phyloP scores from a whole-genome alignment of 2,888 invertebrate genomes.

The Latheticus oryzae region DNA sequence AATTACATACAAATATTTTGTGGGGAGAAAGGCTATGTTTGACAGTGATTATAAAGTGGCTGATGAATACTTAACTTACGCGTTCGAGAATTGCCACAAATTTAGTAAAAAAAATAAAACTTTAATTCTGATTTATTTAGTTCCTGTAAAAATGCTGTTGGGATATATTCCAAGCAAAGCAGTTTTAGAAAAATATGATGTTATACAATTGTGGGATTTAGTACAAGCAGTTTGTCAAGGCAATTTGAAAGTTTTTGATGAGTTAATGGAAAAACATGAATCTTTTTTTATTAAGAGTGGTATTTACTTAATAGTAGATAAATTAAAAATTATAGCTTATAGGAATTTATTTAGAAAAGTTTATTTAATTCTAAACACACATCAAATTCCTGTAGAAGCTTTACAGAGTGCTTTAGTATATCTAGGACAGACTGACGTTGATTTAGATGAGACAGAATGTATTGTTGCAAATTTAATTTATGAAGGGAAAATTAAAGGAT shows the following conservation, averaged over 20 bases:
- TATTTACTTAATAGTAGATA: slow-evolving; percentile 97
- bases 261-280: slow-evolving; percentile 87
- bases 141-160: slow-evolving; percentile 96
- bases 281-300: slow-evolving; percentile 95
- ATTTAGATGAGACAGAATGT: slow-evolving; percentile 95
- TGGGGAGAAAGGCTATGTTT: slow-evolving; percentile 98
- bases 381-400: slow-evolving; percentile 89
- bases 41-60: slow-evolving; percentile 96
- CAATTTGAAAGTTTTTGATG: slow-evolving; percentile 84
- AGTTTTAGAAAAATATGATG: slow-evolving; percentile 88
- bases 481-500: slow-evolving; percentile 97
- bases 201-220: slow-evolving; percentile 91
- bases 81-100: slow-evolving; percentile 90
- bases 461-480: slow-evolving; percentile 96
- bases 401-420: slow-evolving; percentile 85
- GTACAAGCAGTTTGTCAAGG: slow-evolving; percentile 91
- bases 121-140: slow-evolving; percentile 92
- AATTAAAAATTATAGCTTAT: slow-evolving; percentile 93
- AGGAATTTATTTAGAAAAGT: slow-evolving; percentile 96
- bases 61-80: slow-evolving; percentile 91
- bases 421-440: slow-evolving; percentile 86
- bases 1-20: slow-evolving; percentile 97
- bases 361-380: slow-evolving; percentile 79
- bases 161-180: slow-evolving; percentile 91
- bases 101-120: slow-evolving; percentile 87